Evolutionary conservation across 2,888 invertebrate genomes (phyloP), one percentile per base, ranked within the genome.

Genomic region (Mactromeris polynyma): DNA sequence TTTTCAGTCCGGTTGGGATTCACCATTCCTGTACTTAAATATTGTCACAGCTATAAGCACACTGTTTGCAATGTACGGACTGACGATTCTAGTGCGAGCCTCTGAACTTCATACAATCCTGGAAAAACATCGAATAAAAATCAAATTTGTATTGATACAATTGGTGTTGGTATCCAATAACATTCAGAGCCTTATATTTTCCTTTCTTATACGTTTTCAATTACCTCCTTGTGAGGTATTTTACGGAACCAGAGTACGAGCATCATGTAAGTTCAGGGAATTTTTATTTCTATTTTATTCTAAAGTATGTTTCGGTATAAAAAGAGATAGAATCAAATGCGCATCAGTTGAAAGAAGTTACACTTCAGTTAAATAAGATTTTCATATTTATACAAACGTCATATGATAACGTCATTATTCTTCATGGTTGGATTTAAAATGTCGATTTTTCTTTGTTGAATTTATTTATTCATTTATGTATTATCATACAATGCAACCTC

Each of bases 121-220:
- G 17, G 33, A 46, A 64, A 86, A 89, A 83, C 89, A 89, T 54
- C 42, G 86, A 31, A 89, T 89, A n/a, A 85, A 82, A 33, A 17
- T 83, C 82, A 89, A 89, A 40, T 89, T 89, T 31, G 17, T 86
- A 4, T n/a, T 89, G 46, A 51, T 89, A 40, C 89, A 89, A 69
- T 54, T 89, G 36, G 89, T 89, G 14, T 51, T 89, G 64, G 38
- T 89, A 19, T 86, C 58, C 38, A 80, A 86, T 9, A 86, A 86
- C 33, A 79, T 89, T 1, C 89, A 89, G 38, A 33, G 78, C 7
- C 83, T 85, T 19, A 69, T 89, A 17, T 82, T 89, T 58, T 46
- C 69, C 38, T 40, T 89, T 14, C 79, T 89, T 3, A 64, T 81
- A 51, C 58, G 83, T 26, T 85, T 83, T 31, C 36, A 69, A n/a